These are phyloP conservation scores for Knipowitschia caucasica DNA, from an alignment of 2,797 vertebrate species.

Conservation along the genomic window DNA sequence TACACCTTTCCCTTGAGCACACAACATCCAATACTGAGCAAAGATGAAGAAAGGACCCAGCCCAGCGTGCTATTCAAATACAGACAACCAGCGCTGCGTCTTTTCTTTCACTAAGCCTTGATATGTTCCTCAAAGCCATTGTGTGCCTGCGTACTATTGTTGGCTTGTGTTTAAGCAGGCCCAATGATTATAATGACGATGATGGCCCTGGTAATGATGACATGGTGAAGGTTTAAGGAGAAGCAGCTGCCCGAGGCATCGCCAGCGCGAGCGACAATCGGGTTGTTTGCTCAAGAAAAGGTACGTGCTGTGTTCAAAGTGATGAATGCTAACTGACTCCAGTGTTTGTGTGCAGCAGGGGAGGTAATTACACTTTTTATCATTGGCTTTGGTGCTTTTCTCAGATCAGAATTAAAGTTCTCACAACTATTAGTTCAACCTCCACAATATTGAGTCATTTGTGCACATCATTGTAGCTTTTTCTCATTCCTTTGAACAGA, in stretches of 20 bases:
- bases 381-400: too few relatives aligned
- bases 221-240: slow-evolving; percentile 64
- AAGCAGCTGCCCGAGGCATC: slow-evolving; percentile 68
- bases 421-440: too few relatives aligned
- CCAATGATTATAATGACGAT: slow-evolving; percentile 50
- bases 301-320: slow-evolving; percentile 62
- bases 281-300: slow-evolving; percentile 73
- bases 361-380: slow-evolving; percentile 7
- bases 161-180: slow-evolving; percentile 63
- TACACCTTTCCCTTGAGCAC: slow-evolving; percentile 76
- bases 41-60: slow-evolving; percentile 78
- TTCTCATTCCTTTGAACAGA: too few relatives aligned
- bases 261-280: slow-evolving; percentile 63
- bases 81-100: slow-evolving; percentile 55
- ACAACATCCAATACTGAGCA: slow-evolving; percentile 83
- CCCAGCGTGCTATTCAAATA: slow-evolving; percentile 70
- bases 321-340: slow-evolving; percentile 50
- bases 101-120: slow-evolving; percentile 69
- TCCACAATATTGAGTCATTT: too few relatives aligned
- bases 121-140: slow-evolving; percentile 75
- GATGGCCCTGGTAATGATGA: slow-evolving; percentile 60
- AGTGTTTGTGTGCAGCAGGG: slow-evolving; percentile 20
- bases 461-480: too few relatives aligned
- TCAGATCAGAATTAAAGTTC: too few relatives aligned
- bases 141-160: slow-evolving; percentile 64